Evolutionary conservation across 1,140 invertebrate species (phyloP), one percentile per base, ranked within the genome.

Genomic region (Drosophila fuyamai): DNA sequence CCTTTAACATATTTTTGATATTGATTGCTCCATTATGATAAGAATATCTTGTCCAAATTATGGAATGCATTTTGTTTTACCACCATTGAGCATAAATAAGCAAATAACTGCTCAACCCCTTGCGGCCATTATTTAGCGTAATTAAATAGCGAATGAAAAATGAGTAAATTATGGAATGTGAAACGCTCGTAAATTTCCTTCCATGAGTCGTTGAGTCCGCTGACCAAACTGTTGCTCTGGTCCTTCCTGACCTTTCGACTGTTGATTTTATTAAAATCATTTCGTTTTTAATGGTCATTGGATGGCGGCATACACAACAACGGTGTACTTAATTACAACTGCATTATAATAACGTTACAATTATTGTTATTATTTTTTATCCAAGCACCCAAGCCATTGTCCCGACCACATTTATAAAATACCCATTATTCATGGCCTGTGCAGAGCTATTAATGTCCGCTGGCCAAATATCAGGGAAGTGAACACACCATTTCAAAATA

Each of bases 341-440:
- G 65, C 75, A 76, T 76, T 76, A 78, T 78, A 77, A 77, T 62
- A 70, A 78, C 63, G 74, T 71, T 78, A 77, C 75, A 78, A 78
- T 71, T 62, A 78, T 78, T 77, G 66, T 78, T 78, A 77, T 78
- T 72, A 71, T 77, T 77, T 68, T 78, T 76, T 66, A 59, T 57
- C 23, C 48, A 32, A 35, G 61, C 61, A 41, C 55, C 48, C 47
- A 16, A 14, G 43, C 51, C 27, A 29, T 32, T 53, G 47, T 40
- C 44, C 70, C 51, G 55, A 62, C 72, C 74, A 67, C 74, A 77
- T 78, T 77, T 78, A 71, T 77, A 77, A 78, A 71, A 77, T 36
- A 46, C 23, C 57, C 75, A 78, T 78, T 77, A 78, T 71, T 76
- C 76, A 78, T 71, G 75, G 74, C 57, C 46, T 43, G 73, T 48